Evolutionary conservation across 2,888 invertebrate species (phyloP).

Genomic region (Platycheirus albimanus): DNA sequence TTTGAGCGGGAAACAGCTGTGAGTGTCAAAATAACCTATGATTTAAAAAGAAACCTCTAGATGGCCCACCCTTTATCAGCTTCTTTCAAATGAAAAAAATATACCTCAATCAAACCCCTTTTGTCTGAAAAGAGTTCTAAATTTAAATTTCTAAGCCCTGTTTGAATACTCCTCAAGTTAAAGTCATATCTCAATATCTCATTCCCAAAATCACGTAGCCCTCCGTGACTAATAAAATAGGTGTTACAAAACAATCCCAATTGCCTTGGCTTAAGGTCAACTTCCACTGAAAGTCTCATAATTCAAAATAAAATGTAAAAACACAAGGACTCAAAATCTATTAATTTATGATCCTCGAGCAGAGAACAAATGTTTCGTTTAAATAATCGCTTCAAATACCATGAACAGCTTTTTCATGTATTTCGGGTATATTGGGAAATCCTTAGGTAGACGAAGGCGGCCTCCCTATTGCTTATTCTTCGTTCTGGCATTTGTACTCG

Average conservation of each 20-base stretch:
- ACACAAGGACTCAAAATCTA: constrained; percentile 35
- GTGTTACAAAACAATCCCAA: constrained; percentile 44
- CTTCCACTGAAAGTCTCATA: constrained; percentile 16
- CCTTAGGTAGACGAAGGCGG: too few relatives aligned
- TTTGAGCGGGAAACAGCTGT: too few relatives aligned
- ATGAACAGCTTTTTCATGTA: constrained; percentile 43
- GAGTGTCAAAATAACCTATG: too few relatives aligned
- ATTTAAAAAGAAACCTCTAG: too few relatives aligned
- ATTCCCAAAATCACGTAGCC: constrained; percentile 4
- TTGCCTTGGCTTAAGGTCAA: constrained; percentile 15
- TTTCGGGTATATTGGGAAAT: not conserved
- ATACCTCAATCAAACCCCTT: too few relatives aligned
- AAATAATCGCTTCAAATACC: constrained; percentile 63
- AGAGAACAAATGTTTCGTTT: constrained; percentile 71
- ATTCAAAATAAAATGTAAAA: constrained; percentile 28
- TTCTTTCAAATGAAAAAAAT: too few relatives aligned
- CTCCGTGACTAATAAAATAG: constrained; percentile 45
- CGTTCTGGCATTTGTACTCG: constrained; percentile 25
- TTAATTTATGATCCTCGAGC: constrained; percentile 68
- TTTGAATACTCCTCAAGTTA: too few relatives aligned
- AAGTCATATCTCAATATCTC: not conserved
- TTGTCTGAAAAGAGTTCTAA: too few relatives aligned
- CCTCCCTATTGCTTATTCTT: constrained; percentile 11
- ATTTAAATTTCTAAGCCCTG: too few relatives aligned
- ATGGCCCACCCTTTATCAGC: too few relatives aligned